Percentiles rank a stretch among this genome's conserved stretches.
phyloP scores from a whole-genome alignment of 1,140 invertebrate genomes.

The Hyles euphorbiae region DNA sequence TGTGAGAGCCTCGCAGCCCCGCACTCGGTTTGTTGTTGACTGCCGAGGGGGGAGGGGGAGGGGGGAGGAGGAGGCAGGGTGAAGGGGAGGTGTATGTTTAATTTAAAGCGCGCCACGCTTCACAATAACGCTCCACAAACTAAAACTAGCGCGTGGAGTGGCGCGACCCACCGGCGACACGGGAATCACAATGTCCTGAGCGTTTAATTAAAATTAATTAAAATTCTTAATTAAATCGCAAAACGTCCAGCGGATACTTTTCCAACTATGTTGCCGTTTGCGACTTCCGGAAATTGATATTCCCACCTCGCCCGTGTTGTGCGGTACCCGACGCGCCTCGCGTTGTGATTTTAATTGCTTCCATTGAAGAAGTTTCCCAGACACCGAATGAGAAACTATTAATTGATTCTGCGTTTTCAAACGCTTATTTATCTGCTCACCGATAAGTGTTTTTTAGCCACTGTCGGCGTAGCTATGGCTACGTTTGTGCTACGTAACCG shows the following conservation, averaged over 20 bases:
- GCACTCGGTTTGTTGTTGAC: too few relatives aligned
- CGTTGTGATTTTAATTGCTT: too few relatives aligned
- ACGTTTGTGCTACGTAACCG: too few relatives aligned
- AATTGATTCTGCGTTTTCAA: too few relatives aligned
- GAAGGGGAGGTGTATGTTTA: background rate
- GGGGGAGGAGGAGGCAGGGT: too few relatives aligned
- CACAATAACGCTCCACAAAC: conserved; percentile 7
- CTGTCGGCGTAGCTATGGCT: too few relatives aligned
- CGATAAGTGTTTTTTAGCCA: too few relatives aligned
- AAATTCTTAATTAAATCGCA: conserved; percentile 22
- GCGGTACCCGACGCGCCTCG: background rate
- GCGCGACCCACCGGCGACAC: background rate
- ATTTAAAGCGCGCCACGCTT: conserved; percentile 6
- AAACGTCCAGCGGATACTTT: conserved; percentile 13
- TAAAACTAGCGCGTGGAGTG: conserved; percentile 2
- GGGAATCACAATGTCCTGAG: conserved; percentile 8
- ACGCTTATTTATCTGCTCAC: too few relatives aligned
- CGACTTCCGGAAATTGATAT: conserved; percentile 5
- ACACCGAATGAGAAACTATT: too few relatives aligned
- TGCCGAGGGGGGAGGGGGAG: too few relatives aligned
- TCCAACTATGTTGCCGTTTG: conserved; percentile 13
- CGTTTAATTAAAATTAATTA: conserved; percentile 15
- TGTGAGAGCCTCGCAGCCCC: too few relatives aligned
- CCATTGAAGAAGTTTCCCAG: too few relatives aligned
- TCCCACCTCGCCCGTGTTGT: conserved; percentile 1